Base-by-base conservation (phyloP, 2,113 vertebrate genomes). In the Mesitornis unicolor region DNA sequence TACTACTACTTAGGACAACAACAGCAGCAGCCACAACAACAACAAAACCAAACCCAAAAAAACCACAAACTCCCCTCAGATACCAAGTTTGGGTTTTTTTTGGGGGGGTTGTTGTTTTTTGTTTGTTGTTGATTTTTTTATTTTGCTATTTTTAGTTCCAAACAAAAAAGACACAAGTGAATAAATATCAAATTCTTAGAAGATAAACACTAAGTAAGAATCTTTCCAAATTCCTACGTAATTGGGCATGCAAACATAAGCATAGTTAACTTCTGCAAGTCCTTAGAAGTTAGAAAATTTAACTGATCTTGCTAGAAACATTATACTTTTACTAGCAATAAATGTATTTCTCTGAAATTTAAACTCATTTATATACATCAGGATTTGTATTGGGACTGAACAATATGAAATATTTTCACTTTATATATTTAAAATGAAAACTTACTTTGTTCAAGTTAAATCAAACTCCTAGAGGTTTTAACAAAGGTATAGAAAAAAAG, bases 31-130 rank as follows among this genome's bases (percentile, higher is more conserved):
- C n/a, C n/a, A n/a, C n/a, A 36, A 56, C 17, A 3, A 45, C 16
- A 73, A 67, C 19, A 43, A 56, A 20, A 3, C 1, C 6, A 35
- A 22, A 64, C 63, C 47, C 6, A 59, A 75, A 13, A 47, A 12
- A 2, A 1, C 5, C 42, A 38, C 6, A 28, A 73, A 68, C 68
- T 45, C 4, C 10, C 9, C 20, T 9, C 2, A 1, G 42, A 33
- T 57, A 82, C 7, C 6, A 56, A 6, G 2, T 5, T 60, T 57
- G 10, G 4, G 2, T 31, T 47, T n/a, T 53, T 9, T 40, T 16
- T 28, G n/a, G n/a, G n/a, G n/a, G n/a, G n/a, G n/a, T n/a, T n/a
- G n/a, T n/a, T n/a, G n/a, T n/a, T n/a, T n/a, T n/a, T n/a, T n/a
- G n/a, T n/a, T n/a, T n/a, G n/a, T n/a, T n/a, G n/a, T n/a, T n/a